These are phyloP conservation scores for Archilochus colubris DNA, from an alignment of 2,113 vertebrate genomes.

Conservation along the genomic window DNA sequence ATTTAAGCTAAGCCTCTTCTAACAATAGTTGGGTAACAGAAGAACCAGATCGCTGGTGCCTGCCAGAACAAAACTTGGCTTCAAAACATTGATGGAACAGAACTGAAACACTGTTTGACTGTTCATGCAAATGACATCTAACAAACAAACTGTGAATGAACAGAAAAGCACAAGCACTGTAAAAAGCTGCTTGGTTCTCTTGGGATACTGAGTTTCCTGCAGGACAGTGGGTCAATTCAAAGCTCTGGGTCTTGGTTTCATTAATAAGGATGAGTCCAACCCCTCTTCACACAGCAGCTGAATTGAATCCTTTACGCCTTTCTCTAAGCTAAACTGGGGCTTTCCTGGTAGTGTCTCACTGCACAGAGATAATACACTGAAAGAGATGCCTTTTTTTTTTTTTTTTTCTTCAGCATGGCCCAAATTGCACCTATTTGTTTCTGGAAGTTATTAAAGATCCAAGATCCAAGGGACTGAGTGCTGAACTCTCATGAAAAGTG, in stretches of 20 bases:
- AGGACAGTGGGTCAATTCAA: constrained; percentile 32
- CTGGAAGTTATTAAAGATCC: neutral
- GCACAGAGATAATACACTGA: neutral
- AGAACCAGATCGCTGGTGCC: neutral
- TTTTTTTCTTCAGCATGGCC: neutral
- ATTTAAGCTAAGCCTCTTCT: constrained; percentile 38
- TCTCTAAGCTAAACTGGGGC: neutral
- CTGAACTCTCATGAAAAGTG: neutral
- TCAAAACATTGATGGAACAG: neutral
- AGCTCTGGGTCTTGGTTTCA: constrained; percentile 24
- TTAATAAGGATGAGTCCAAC: neutral
- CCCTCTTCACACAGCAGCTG: neutral
- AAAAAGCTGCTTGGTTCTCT: constrained; percentile 13
- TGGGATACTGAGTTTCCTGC: constrained; percentile 18
- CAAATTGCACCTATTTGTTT: constrained; percentile 1
- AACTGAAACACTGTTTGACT: constrained; percentile 40
- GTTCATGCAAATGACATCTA: constrained; percentile 56
- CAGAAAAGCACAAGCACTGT: neutral
- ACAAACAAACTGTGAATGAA: constrained; percentile 62
- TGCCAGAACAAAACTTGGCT: constrained; percentile 57
- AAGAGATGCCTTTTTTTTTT: neutral
- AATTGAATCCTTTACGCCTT: neutral
- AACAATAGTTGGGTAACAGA: constrained; percentile 46
- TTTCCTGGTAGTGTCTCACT: neutral
- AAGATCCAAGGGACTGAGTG: neutral